Percentiles rank a stretch among this genome's conserved stretches.
Evolutionary conservation across 1,140 invertebrate genomes (phyloP).

Genomic region (Pentalonia nigronervosa): DNA sequence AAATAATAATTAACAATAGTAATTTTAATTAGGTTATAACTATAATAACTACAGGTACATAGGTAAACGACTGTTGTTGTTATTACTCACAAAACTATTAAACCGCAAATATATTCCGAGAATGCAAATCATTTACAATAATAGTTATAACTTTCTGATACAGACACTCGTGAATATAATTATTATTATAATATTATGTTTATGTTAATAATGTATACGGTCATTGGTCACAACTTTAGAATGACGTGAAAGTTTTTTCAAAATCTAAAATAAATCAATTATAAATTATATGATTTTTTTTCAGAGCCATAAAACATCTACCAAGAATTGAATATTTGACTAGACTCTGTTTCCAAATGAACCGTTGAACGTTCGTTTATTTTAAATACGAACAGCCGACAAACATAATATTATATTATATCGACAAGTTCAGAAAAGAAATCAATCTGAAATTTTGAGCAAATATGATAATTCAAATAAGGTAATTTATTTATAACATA

Average conservation of each 20-base stretch:
- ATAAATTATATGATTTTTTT: neutral
- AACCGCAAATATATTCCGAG: neutral
- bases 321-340: neutral
- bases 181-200: too few relatives aligned
- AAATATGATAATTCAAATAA: slow-evolving; percentile 43
- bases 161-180: too few relatives aligned
- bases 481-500: slow-evolving; percentile 17
- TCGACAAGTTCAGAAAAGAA: neutral
- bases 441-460: neutral
- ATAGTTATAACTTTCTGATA: neutral
- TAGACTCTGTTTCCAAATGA: neutral
- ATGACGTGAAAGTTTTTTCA: neutral
- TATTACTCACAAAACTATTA: neutral
- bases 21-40: slow-evolving; percentile 30
- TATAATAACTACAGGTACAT: neutral
- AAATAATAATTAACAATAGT: slow-evolving; percentile 41
- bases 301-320: neutral
- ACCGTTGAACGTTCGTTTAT: neutral
- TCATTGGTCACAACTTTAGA: neutral
- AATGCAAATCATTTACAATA: slow-evolving; percentile 4
- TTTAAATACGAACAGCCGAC: neutral
- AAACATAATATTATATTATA: neutral
- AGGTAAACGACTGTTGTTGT: neutral
- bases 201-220: neutral
- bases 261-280: neutral